A percentile compares a stretch with the other conserved stretches of the same genome.
Conservation (phyloP, 2,797 vertebrate species). For the Anas georgica region DNA sequence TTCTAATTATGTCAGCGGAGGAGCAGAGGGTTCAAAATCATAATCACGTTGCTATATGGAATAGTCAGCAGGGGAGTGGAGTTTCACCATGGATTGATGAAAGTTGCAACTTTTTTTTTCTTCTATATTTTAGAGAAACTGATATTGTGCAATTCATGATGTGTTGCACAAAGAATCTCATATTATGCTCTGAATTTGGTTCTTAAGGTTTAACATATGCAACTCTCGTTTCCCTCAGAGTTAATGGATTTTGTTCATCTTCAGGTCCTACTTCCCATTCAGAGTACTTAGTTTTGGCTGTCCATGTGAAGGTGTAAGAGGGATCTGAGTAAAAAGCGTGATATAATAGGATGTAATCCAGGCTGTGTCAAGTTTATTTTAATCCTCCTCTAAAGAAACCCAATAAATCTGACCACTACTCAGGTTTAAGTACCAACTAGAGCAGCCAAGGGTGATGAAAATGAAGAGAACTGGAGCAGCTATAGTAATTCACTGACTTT, state of each 20-base stretch:
- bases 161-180: neutral
- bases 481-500: neutral
- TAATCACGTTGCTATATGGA: neutral
- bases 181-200: neutral
- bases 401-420: slow-evolving; percentile 24
- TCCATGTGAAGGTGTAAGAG: neutral
- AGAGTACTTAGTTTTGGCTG: neutral
- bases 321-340: neutral
- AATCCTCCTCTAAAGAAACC: neutral
- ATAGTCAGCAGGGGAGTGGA: neutral
- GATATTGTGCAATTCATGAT: neutral
- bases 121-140: neutral
- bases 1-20: neutral
- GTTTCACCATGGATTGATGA: neutral
- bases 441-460: slow-evolving; percentile 24
- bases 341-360: neutral
- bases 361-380: neutral
- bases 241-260: neutral
- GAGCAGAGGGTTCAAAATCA: neutral
- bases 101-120: neutral
- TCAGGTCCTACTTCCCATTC: neutral
- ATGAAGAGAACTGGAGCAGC: neutral
- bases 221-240: neutral
- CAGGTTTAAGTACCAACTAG: slow-evolving; percentile 9
- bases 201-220: neutral